A percentile compares a stretch with the other conserved stretches of the same genome.
Evolutionary conservation across 2,797 vertebrate species (phyloP).

Genomic region (Merluccius polli): DNA sequence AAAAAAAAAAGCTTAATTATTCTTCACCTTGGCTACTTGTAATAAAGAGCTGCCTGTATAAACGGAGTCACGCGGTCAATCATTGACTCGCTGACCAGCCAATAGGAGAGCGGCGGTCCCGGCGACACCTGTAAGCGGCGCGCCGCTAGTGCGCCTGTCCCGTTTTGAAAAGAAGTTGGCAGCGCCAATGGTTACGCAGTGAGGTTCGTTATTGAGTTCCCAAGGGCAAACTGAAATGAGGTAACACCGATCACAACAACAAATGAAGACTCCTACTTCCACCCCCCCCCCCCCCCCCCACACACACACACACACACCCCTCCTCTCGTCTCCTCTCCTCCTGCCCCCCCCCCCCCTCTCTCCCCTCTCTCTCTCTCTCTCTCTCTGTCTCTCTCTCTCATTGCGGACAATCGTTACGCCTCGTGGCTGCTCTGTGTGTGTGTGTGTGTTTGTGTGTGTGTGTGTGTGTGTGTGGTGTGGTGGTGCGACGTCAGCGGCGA

Average conservation of each 20-base stretch:
- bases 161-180: conserved; percentile 68
- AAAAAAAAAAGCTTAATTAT: background rate
- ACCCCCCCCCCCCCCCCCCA: conserved; percentile 9
- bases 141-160: conserved; percentile 58
- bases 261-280: conserved; percentile 47
- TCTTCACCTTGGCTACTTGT: background rate
- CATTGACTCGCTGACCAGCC: conserved; percentile 26
- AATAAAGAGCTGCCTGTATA: conserved; percentile 7
- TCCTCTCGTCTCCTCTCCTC: no score
- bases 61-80: conserved; percentile 31
- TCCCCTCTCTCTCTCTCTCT: background rate
- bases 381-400: conserved; percentile 9
- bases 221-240: conserved; percentile 72
- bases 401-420: background rate
- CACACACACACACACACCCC: no score
- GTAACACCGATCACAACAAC: conserved; percentile 49
- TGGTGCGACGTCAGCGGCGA: background rate
- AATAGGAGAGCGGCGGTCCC: background rate
- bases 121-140: conserved; percentile 65
- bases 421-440: background rate
- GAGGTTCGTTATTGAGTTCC: conserved; percentile 54
- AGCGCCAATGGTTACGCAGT: conserved; percentile 66
- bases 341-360: no score
- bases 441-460: no score
- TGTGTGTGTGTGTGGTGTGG: no score